Conservation (phyloP, 2,797 vertebrate genomes). For the Eulemur mongoz region DNA sequence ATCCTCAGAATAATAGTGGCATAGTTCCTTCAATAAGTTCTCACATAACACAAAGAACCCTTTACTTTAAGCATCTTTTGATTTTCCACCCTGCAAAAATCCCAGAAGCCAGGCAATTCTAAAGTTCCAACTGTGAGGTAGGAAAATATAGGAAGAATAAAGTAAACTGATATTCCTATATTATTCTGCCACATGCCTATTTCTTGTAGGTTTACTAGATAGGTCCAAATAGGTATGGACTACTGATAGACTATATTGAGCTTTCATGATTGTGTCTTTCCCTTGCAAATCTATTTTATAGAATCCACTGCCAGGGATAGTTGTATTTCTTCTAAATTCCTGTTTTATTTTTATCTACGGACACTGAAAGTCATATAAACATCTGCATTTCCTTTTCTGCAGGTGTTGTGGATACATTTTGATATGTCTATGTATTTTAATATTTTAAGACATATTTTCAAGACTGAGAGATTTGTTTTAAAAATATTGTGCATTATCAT, state of each 20-base stretch:
- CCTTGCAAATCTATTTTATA: neutral
- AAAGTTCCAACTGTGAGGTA: neutral
- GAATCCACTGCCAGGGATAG: neutral
- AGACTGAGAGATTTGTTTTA: neutral
- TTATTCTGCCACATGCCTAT: neutral
- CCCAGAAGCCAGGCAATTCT: neutral
- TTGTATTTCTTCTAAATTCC: constrained; percentile 17
- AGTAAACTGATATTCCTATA: neutral
- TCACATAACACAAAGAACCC: neutral
- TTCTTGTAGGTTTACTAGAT: neutral
- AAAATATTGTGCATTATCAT: neutral
- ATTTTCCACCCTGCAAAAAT: constrained; percentile 5
- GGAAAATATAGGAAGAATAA: neutral
- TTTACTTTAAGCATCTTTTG: neutral
- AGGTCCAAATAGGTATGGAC: neutral
- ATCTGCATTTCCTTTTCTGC: neutral
- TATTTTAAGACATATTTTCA: neutral
- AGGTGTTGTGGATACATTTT: constrained; percentile 14
- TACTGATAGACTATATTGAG: neutral
- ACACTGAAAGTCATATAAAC: neutral
- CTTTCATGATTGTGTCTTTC: neutral
- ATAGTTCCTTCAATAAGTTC: neutral
- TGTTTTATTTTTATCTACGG: constrained; percentile 52
- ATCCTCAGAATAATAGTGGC: neutral
- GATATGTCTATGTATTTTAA: neutral